Conservation (phyloP, 2,888 invertebrate species). For the Drosophila neutralis region DNA sequence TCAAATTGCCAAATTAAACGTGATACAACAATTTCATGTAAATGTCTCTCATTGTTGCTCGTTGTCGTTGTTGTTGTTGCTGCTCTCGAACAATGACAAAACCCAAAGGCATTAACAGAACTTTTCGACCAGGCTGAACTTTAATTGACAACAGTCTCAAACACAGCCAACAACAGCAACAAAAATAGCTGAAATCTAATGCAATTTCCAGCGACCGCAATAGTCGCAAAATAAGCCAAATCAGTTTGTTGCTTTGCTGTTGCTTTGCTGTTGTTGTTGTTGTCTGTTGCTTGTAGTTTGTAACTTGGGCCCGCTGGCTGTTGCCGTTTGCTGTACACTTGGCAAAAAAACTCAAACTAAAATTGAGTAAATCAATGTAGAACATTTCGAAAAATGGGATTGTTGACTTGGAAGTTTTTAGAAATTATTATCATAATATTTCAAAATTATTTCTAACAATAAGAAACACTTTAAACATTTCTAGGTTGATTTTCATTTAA, state of each 20-base stretch:
- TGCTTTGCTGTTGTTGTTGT: constrained; percentile 24
- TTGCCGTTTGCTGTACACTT: neutral
- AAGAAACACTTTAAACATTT: no score
- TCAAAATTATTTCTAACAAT: no score
- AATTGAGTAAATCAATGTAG: no score
- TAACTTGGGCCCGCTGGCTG: constrained; percentile 18
- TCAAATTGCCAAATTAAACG: constrained; percentile 82
- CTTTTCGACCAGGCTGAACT: constrained; percentile 58
- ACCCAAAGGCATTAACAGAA: constrained; percentile 67
- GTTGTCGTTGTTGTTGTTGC: constrained; percentile 17
- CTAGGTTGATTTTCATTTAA: neutral
- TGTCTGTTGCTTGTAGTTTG: constrained; percentile 23
- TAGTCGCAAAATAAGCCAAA: constrained; percentile 65
- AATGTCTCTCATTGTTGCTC: constrained; percentile 50
- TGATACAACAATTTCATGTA: constrained; percentile 83
- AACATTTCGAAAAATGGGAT: no score
- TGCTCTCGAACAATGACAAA: constrained; percentile 62
- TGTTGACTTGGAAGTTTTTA: no score
- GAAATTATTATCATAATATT: no score
- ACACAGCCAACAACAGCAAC: constrained; percentile 6
- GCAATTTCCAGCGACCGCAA: constrained; percentile 70
- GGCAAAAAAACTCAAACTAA: neutral
- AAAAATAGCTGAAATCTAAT: constrained; percentile 34
- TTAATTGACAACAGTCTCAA: constrained; percentile 64
- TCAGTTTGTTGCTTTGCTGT: constrained; percentile 58